These are phyloP conservation scores for Coleophora deauratella DNA, from an alignment of 2,888 invertebrate species.

Conservation along the genomic window DNA sequence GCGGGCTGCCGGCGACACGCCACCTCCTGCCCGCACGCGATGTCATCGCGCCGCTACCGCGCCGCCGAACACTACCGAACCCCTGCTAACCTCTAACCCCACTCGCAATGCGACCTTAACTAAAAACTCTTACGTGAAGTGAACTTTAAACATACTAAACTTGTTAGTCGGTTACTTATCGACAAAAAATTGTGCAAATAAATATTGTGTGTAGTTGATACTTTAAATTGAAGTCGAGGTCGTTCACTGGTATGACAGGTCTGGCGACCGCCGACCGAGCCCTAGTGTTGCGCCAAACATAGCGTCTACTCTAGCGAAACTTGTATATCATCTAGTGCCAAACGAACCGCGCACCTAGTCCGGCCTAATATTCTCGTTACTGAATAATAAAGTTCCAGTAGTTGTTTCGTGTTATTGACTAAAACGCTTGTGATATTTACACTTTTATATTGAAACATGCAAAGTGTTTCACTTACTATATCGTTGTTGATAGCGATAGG, in stretches of 20 bases:
- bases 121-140: conserved; percentile 21
- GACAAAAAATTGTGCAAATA: conserved; percentile 26
- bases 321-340: conserved; percentile 34
- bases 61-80: conserved; percentile 24
- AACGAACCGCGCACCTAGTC: conserved; percentile 21
- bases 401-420: not conserved
- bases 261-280: conserved; percentile 20
- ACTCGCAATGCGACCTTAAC: conserved; percentile 39
- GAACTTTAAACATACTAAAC: conserved; percentile 7
- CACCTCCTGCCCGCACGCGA: conserved; percentile 40
- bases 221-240: conserved; percentile 48
- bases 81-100: conserved; percentile 33
- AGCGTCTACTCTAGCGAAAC: conserved; percentile 27
- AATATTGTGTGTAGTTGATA: conserved; percentile 25
- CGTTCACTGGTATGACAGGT: conserved; percentile 64
- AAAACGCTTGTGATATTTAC: conserved; percentile 24
- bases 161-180: too few species aligned
- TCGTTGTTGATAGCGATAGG: conserved; percentile 38
- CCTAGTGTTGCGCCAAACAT: conserved; percentile 24
- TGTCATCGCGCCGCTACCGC: conserved; percentile 13
- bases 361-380: conserved; percentile 24
- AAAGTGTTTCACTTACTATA: too few species aligned
- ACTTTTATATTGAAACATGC: conserved; percentile 10
- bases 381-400: not conserved
- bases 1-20: conserved; percentile 58